These are phyloP conservation scores for Chalcosyrphus nemorum DNA, from an alignment of 2,888 invertebrate species.

Conservation along the genomic window DNA sequence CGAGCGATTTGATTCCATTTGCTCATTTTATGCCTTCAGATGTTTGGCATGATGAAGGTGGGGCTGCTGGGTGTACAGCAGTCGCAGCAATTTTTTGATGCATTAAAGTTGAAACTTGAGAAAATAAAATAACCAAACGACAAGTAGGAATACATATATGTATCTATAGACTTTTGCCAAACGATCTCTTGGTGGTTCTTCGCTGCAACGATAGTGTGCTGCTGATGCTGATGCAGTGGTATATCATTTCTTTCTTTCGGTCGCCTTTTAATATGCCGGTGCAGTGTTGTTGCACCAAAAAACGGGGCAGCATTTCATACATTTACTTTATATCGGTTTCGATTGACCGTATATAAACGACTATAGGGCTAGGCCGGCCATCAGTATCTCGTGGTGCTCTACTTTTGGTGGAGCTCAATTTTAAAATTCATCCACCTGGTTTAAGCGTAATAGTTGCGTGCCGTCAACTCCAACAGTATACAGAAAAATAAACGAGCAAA, in stretches of 20 bases:
- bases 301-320: constrained; percentile 69
- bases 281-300: constrained; percentile 61
- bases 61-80: constrained; percentile 68
- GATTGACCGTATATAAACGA: constrained; percentile 82
- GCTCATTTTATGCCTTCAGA: constrained; percentile 53
- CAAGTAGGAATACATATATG: constrained; percentile 67
- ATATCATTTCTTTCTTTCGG: constrained; percentile 71
- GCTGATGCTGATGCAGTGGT: constrained; percentile 66
- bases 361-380: constrained; percentile 82
- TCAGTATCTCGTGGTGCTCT: constrained; percentile 82
- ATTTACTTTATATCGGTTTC: constrained; percentile 76
- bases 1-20: constrained; percentile 61
- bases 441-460: constrained; percentile 48
- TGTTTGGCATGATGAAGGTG: constrained; percentile 71
- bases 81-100: constrained; percentile 63
- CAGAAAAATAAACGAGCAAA: constrained; percentile 18
- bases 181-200: constrained; percentile 72
- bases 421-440: constrained; percentile 53
- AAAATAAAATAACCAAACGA: constrained; percentile 58
- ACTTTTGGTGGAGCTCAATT: constrained; percentile 79
- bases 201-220: constrained; percentile 68
- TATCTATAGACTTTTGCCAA: constrained; percentile 45
- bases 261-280: constrained; percentile 66
- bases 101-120: constrained; percentile 56
- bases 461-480: constrained; percentile 17